Conservation (phyloP, 2,888 invertebrate genomes). For the Phlogophora meticulosa region DNA sequence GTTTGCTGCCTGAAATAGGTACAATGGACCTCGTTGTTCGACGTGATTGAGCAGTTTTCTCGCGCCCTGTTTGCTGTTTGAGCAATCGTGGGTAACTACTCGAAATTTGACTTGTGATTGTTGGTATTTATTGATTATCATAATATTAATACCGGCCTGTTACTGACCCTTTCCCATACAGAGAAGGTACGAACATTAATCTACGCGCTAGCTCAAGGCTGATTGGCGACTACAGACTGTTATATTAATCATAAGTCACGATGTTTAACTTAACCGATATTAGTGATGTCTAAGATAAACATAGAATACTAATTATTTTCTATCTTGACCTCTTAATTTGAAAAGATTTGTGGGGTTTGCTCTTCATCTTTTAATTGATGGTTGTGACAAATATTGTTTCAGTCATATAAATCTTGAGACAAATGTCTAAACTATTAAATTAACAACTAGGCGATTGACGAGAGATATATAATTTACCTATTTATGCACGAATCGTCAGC, state of each 20-base stretch:
- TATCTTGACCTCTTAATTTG: neutral
- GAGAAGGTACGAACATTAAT: too few relatives aligned
- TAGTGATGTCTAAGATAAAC: too few relatives aligned
- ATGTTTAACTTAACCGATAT: too few relatives aligned
- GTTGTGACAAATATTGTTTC: neutral
- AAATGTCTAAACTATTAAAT: neutral
- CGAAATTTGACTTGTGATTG: too few relatives aligned
- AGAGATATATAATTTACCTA: conserved; percentile 26
- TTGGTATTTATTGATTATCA: too few relatives aligned
- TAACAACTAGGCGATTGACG: conserved; percentile 20
- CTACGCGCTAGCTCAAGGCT: too few relatives aligned
- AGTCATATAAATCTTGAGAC: conserved; percentile 6
- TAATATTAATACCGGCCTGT: too few relatives aligned
- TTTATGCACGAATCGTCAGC: conserved; percentile 34
- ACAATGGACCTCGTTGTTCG: conserved; percentile 18
- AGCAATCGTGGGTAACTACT: too few relatives aligned
- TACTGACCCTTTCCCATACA: too few relatives aligned
- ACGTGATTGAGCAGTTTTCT: neutral
- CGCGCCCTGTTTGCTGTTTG: neutral
- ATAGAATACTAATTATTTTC: neutral
- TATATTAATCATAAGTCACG: too few relatives aligned
- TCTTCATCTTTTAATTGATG: neutral
- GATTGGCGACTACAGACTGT: too few relatives aligned
- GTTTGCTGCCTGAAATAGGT: conserved; percentile 9
- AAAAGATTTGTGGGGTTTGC: neutral